Base-by-base conservation (phyloP, 2,888 invertebrate genomes). In the Idaea straminata region DNA sequence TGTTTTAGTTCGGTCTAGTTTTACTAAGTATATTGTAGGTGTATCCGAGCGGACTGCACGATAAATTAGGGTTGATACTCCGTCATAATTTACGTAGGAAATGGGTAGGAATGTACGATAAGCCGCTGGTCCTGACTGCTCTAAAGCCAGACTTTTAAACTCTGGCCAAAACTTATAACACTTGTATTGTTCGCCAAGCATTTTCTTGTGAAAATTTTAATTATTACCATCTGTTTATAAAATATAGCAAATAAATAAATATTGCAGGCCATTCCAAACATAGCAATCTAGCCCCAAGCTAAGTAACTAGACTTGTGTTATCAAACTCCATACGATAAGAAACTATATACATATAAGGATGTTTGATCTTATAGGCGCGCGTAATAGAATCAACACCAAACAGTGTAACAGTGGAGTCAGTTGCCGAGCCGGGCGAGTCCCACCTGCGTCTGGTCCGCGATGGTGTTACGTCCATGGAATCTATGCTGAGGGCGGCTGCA, bases 401-500 rank as follows among this genome's bases (percentile, higher is more conserved):
- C 69, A 93, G 95, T 74, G 86, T 97, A 72, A 96, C 96, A 35
- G 97, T 96, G 81, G 94, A 96, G 66, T 96, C 96, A 59, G 93
- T 96, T 71, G 94, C 95, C 57, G 90, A 94, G 47, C 96, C 97
- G 0, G 94, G 95, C 69, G 93, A 93, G 60, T 94, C 96, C 77
- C 97, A 97, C 86, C 86, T 96, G 70, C 94, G 95, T 69, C 93
- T 98, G 87, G 93, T 96, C 73, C 95, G 96, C 73, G 95, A 96
- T 77, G 95, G 96, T 65, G 95, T 97, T 74, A 95, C 96, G 79
- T 96, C 97, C 38, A 95, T 98, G 94, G 96, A 96, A 81, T 95
- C 96, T 84, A 95, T 98, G 93, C 95, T 99, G 79, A 94, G 95
- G 35, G 96, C 96, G 81, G 96, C 98, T 47, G 95, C 96, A 61